These are phyloP conservation scores for Coracias cyanogaster DNA, from an alignment of 2,797 vertebrate genomes.

Conservation along the genomic window DNA sequence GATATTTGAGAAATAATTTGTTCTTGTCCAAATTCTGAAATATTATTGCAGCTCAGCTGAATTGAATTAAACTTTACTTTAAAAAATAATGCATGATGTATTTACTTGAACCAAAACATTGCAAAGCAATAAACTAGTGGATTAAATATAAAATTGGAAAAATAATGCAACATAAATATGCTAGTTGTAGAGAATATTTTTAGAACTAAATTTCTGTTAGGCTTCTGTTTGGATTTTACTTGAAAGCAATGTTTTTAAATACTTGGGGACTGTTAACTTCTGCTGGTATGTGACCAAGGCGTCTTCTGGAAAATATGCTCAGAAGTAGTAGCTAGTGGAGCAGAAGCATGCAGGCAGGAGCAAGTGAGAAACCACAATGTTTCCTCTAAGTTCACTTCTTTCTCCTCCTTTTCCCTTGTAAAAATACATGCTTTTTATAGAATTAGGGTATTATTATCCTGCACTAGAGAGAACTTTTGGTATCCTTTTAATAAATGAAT, in stretches of 20 bases:
- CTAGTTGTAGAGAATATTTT: background rate
- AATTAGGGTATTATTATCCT: background rate
- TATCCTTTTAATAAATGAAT: constrained; percentile 1
- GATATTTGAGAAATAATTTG: background rate
- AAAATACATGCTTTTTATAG: background rate
- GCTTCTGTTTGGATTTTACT: constrained; percentile 15
- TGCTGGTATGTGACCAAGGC: background rate
- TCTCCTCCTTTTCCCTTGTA: background rate
- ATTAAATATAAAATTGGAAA: background rate
- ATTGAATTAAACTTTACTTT: background rate
- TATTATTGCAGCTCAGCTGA: background rate
- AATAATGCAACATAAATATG: background rate
- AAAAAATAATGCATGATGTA: background rate
- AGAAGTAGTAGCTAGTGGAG: background rate
- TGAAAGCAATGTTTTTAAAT: background rate
- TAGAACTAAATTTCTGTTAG: background rate
- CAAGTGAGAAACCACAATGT: background rate
- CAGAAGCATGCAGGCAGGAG: background rate
- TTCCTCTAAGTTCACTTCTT: background rate
- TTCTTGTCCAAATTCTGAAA: background rate
- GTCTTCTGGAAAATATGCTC: background rate
- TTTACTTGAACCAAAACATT: background rate
- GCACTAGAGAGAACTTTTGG: background rate
- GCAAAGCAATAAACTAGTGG: background rate
- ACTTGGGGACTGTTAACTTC: background rate